Percentiles rank a stretch among this genome's conserved stretches.
Evolutionary conservation across 2,888 invertebrate species (phyloP).

Genomic region (Sipha maydis): DNA sequence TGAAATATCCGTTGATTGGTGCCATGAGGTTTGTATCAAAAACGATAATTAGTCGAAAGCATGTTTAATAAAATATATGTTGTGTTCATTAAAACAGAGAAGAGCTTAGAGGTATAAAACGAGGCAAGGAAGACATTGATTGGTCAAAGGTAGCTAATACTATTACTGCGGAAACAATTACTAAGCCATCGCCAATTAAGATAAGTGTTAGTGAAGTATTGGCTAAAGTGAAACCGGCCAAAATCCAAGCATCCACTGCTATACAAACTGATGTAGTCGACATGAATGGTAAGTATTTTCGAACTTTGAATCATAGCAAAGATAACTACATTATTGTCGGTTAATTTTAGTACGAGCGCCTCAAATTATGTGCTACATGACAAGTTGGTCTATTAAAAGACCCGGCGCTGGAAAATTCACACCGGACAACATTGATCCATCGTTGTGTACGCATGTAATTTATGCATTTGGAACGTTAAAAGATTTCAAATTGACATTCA

Average conservation of each 20-base stretch:
- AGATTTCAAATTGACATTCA: slow-evolving; percentile 83
- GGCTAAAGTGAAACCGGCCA: slow-evolving; percentile 74
- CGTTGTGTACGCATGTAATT: slow-evolving; percentile 92
- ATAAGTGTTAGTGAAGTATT: slow-evolving; percentile 80
- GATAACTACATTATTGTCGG: slow-evolving; percentile 52
- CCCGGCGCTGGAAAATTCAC: slow-evolving; percentile 88
- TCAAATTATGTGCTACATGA: slow-evolving; percentile 93
- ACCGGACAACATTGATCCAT: slow-evolving; percentile 88
- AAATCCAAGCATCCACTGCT: slow-evolving; percentile 69
- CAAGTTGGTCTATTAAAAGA: slow-evolving; percentile 95
- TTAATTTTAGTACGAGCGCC: slow-evolving; percentile 78
- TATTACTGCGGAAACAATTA: slow-evolving; percentile 68
- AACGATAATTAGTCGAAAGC: not conserved
- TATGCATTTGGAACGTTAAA: slow-evolving; percentile 94
- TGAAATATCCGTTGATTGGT: slow-evolving; percentile 88
- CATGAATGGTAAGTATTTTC: slow-evolving; percentile 73
- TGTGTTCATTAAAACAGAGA: slow-evolving; percentile 71
- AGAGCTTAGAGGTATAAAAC: slow-evolving; percentile 84
- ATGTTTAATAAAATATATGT: not conserved
- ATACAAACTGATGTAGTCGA: slow-evolving; percentile 69
- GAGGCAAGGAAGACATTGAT: slow-evolving; percentile 87
- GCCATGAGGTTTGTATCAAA: slow-evolving; percentile 78
- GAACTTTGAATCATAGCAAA: not conserved
- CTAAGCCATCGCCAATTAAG: slow-evolving; percentile 76
- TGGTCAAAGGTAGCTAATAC: slow-evolving; percentile 83